Base-by-base conservation (phyloP, 2,113 vertebrate species). In the Misgurnus mizolepis region DNA sequence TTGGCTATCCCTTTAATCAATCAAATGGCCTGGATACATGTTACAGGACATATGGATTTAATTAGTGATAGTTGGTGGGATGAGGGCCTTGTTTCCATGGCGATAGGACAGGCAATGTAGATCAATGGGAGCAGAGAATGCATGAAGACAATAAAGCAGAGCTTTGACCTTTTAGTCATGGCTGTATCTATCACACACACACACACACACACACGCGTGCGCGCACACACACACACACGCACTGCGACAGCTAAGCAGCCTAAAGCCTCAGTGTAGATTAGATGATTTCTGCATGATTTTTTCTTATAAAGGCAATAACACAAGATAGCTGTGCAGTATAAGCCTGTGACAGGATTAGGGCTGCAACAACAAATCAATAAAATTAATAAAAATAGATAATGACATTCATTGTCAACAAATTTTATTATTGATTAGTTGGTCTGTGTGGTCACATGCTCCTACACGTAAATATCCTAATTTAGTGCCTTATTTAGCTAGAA, bases 11-110 rank as follows among this genome's bases (percentile, higher is more conserved):
- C 62, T 55, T 27, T 67, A 53, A 40, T 78, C 77, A 79, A 73
- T 76, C 55, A 49, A 76, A 34, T 4, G 34, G 27, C 7, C 50
- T 15, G 22, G 45, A 66, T 58, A 27, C 55, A 58, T 53, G 5
- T 53, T 53, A 53, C 34, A 43, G 62, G 76, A 83, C 82, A 84
- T 65, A 73, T 84, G 84, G 85, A 84, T 88, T 88, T 81, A 83
- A 85, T 85, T 86, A 77, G 78, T 7, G 53, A 73, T 75, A 62
- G 76, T 53, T 85, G 6, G n/a, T 22, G 53, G 82, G 72, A 80
- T 70, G 27, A n/a, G 7, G 10, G 41, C 67, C 34, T 67, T 80
- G 81, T 85, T 79, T 64, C 80, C 39, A 34, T 82, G 67, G 82
- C 18, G 67, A 82, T 69, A 17, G 76, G 75, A 61, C 62, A 56